Evolutionary conservation across 1,140 invertebrate genomes (phyloP).

Genomic region (Leptinotarsa lineolata): DNA sequence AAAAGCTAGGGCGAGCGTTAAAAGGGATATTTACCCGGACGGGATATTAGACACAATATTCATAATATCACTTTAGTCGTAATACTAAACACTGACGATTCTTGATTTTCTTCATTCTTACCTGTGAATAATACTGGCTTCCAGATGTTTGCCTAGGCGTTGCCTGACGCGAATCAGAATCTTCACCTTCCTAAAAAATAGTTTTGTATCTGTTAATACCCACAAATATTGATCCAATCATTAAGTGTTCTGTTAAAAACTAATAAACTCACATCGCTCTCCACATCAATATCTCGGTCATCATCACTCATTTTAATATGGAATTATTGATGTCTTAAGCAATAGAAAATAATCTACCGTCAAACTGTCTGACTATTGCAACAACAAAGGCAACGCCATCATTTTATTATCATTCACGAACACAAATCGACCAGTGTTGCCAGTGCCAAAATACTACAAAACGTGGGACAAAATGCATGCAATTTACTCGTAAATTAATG

Average conservation of each 20-base stretch:
- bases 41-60: background rate
- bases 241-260: background rate
- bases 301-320: conserved; percentile 77
- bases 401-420: no score
- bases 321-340: no score
- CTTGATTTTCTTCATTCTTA: conserved; percentile 40
- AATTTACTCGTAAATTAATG: no score
- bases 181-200: conserved; percentile 65
- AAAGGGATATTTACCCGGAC: background rate
- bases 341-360: no score
- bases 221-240: conserved; percentile 29
- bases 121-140: conserved; percentile 66
- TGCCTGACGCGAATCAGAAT: conserved; percentile 64
- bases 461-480: no score
- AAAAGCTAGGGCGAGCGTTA: background rate
- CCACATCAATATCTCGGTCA: conserved; percentile 88
- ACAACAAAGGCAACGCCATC: no score
- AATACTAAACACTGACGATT: background rate
- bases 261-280: conserved; percentile 79
- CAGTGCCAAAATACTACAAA: no score
- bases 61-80: background rate
- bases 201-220: background rate
- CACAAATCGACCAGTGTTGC: no score
- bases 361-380: no score
- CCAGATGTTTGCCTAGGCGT: conserved; percentile 48